phyloP scores from a whole-genome alignment of 2,888 invertebrate genomes.

The Parnassius orleans region DNA sequence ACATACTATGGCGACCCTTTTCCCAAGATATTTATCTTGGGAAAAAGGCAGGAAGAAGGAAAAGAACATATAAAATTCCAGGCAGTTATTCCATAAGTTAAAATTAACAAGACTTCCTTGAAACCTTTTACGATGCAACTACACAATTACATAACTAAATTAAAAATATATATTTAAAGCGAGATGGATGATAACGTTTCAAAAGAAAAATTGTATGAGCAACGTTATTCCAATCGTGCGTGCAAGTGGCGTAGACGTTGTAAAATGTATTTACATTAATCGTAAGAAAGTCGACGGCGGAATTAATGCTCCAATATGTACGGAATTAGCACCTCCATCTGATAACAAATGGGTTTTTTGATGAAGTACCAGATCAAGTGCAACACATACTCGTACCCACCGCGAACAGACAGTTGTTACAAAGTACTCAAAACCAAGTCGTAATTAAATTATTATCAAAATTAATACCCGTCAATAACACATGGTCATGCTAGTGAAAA shows the following conservation, averaged over 20 bases:
- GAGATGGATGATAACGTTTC: neutral
- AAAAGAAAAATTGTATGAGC: neutral
- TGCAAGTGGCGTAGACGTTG: conserved; percentile 25
- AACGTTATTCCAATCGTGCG: conserved; percentile 1
- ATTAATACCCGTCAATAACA: no score
- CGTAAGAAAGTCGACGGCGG: conserved; percentile 29
- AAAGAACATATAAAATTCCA: no score
- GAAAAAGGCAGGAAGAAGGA: no score
- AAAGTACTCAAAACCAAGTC: neutral
- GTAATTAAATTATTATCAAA: no score
- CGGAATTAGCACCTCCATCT: conserved; percentile 37
- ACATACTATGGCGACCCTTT: no score
- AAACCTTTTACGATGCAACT: no score
- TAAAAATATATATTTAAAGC: no score
- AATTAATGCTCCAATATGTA: conserved; percentile 49
- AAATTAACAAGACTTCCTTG: no score
- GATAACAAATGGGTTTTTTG: conserved; percentile 28
- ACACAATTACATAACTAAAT: no score
- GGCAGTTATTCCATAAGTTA: no score
- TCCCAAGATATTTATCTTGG: no score
- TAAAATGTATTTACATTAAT: conserved; percentile 33
- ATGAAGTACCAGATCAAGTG: conserved; percentile 7
- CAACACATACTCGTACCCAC: neutral
- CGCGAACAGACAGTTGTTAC: neutral
- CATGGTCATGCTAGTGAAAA: no score